phyloP scores from a whole-genome alignment of 2,113 vertebrate genomes.

The Anser cygnoides region DNA sequence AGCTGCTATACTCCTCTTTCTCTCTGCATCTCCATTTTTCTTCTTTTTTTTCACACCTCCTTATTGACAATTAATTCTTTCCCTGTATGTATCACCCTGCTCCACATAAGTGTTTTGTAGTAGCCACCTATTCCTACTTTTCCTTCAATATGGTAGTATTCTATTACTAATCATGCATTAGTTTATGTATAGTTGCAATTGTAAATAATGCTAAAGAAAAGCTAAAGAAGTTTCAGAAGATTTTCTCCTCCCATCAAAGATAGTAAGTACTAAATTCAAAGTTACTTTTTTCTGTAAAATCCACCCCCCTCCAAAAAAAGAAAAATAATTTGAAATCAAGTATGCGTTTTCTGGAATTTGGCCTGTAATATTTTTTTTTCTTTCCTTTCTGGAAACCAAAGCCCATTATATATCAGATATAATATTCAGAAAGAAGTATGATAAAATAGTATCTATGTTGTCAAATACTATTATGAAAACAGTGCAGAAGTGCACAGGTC shows the following conservation, averaged over 20 bases:
- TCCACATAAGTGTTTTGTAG: neutral
- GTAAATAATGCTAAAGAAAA: constrained; percentile 33
- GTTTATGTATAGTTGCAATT: neutral
- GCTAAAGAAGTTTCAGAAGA: constrained; percentile 25
- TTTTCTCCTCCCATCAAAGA: neutral
- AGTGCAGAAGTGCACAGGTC: neutral
- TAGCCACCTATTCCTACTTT: neutral
- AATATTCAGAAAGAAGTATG: neutral
- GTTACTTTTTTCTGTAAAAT: neutral
- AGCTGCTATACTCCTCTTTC: neutral
- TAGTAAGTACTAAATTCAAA: neutral
- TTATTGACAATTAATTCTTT: neutral
- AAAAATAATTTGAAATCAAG: neutral
- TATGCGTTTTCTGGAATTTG: neutral
- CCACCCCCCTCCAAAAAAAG: neutral
- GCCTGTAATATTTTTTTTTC: neutral
- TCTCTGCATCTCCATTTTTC: neutral
- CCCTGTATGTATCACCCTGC: neutral
- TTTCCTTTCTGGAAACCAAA: neutral
- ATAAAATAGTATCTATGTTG: neutral
- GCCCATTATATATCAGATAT: neutral
- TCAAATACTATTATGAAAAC: neutral
- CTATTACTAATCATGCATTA: neutral
- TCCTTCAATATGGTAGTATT: neutral
- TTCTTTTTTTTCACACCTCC: neutral